A percentile compares a stretch with the other conserved stretches of the same genome.
phyloP scores from a whole-genome alignment of 1,140 invertebrate genomes.

The Drosophila nikananu region DNA sequence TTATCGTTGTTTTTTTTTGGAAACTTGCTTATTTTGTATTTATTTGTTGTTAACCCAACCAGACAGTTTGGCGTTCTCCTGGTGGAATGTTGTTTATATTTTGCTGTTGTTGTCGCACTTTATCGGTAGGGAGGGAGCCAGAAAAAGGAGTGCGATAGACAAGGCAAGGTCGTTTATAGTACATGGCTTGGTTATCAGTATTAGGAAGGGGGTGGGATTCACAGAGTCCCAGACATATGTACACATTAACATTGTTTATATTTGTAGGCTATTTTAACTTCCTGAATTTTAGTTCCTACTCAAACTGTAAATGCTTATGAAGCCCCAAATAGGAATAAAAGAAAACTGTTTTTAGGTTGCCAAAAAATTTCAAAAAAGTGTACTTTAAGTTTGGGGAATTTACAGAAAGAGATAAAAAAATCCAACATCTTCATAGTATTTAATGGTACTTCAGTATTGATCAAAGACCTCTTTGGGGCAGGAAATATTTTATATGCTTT shows the following conservation, averaged over 20 bases:
- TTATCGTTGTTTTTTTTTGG: conserved; percentile 21
- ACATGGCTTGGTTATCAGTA: conserved; percentile 24
- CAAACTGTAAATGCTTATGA: not conserved
- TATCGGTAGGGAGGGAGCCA: conserved; percentile 16
- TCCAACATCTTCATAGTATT: not conserved
- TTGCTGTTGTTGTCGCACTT: conserved; percentile 18
- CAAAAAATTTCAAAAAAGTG: no score
- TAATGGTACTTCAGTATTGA: not conserved
- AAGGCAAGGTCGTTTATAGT: conserved; percentile 37
- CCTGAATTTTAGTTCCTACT: not conserved
- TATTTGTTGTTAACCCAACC: conserved; percentile 10
- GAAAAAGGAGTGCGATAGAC: conserved; percentile 17
- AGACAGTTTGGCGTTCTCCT: conserved; percentile 46
- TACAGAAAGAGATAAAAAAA: not conserved
- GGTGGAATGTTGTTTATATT: conserved; percentile 15
- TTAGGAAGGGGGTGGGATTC: not conserved
- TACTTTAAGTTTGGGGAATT: not conserved
- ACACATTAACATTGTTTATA: not conserved
- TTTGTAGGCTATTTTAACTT: not conserved
- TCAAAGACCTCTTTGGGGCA: not conserved
- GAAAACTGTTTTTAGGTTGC: not conserved
- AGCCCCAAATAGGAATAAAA: no score
- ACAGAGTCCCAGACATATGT: no score
- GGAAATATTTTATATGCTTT: not conserved
- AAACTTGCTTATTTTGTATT: conserved; percentile 29